Evolutionary conservation across 2,113 vertebrate genomes (phyloP).

Genomic region (Prionailurus bengalensis): DNA sequence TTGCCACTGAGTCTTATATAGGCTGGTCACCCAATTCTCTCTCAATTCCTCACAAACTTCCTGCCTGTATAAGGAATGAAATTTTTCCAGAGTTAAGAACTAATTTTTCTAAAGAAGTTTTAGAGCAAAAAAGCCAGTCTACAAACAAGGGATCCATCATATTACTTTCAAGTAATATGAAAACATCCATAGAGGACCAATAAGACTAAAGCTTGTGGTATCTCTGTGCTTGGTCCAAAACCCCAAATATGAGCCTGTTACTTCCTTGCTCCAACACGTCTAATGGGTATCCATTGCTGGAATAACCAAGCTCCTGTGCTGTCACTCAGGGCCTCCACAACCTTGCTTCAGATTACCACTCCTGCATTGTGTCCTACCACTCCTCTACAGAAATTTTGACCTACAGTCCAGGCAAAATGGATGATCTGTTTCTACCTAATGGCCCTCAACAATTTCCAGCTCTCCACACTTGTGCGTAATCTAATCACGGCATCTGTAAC

Average conservation of each 20-base stretch:
- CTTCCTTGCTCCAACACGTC: slow-evolving; percentile 9
- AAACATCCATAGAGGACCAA: background rate
- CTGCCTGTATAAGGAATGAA: background rate
- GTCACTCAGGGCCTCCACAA: background rate
- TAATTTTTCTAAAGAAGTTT: slow-evolving; percentile 12
- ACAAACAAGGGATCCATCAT: background rate
- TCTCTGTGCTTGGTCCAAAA: background rate
- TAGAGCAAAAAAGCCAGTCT: background rate
- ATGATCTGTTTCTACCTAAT: background rate
- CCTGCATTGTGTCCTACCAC: background rate
- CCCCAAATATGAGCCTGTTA: background rate
- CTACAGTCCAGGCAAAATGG: background rate
- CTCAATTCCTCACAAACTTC: slow-evolving; percentile 17
- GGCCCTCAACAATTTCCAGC: slow-evolving; percentile 7
- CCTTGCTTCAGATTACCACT: background rate
- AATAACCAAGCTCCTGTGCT: background rate
- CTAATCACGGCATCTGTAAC: background rate
- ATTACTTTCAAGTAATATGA: slow-evolving; percentile 30
- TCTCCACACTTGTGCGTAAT: background rate
- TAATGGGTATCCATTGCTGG: background rate
- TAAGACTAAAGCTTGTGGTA: background rate
- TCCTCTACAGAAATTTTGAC: background rate
- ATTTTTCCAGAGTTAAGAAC: slow-evolving; percentile 13
- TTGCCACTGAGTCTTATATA: background rate
- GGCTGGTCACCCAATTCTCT: background rate